Conservation (phyloP, 2,113 vertebrate species). For the Solea solea region DNA sequence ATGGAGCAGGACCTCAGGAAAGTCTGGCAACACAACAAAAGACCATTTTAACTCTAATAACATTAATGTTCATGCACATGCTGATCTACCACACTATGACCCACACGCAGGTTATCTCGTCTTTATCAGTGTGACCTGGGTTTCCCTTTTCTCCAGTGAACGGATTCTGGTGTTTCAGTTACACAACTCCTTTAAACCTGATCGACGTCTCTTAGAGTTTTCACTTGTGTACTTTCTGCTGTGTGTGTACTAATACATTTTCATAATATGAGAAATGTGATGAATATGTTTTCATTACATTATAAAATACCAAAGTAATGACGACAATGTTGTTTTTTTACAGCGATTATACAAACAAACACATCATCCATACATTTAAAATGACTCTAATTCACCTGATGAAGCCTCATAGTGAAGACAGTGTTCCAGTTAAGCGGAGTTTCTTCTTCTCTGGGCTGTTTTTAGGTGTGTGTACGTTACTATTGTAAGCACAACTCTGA, state of each 20-base stretch:
- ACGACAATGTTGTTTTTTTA: too few species aligned
- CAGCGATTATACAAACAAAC: too few species aligned
- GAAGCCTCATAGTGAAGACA: too few species aligned
- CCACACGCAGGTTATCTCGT: neutral
- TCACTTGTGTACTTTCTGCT: neutral
- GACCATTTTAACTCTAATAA: slow-evolving; percentile 4
- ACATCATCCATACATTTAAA: too few species aligned
- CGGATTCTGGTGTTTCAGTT: neutral
- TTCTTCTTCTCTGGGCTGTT: too few species aligned
- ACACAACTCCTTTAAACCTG: neutral
- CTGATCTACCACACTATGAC: slow-evolving; percentile 7
- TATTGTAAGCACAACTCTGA: too few species aligned
- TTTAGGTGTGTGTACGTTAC: too few species aligned
- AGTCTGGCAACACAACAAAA: slow-evolving; percentile 18
- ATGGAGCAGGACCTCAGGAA: neutral
- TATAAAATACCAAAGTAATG: too few species aligned
- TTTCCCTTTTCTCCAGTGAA: neutral
- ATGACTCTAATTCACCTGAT: too few species aligned
- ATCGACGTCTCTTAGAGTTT: neutral
- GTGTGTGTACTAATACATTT: neutral
- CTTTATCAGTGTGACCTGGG: neutral
- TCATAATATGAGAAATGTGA: too few species aligned
- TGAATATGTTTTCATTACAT: too few species aligned
- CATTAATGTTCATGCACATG: slow-evolving; percentile 5
- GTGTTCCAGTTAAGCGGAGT: too few species aligned